Evolutionary conservation across 2,113 vertebrate species (phyloP).

Genomic region (Erythrolamprus reginae): DNA sequence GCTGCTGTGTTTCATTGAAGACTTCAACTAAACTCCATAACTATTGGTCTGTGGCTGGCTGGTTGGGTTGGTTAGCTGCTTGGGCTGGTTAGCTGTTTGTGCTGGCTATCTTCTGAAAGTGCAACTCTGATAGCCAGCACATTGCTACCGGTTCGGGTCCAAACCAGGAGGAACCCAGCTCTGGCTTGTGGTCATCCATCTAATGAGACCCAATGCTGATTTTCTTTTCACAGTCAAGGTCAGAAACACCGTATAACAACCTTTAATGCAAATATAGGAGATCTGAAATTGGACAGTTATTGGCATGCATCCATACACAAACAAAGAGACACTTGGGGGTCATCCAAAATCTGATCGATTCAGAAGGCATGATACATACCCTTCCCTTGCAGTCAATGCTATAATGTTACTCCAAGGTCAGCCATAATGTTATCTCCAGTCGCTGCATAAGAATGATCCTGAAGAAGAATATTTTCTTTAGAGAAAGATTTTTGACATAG

Average conservation of each 20-base stretch:
- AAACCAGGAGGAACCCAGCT: too few species aligned
- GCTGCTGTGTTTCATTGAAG: too few species aligned
- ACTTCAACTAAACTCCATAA: too few species aligned
- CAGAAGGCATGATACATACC: neutral
- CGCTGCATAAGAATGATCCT: neutral
- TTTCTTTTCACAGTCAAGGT: neutral
- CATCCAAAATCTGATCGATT: neutral
- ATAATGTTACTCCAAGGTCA: neutral
- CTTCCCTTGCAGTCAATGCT: neutral
- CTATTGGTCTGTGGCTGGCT: too few species aligned
- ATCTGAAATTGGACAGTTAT: neutral
- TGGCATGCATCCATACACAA: neutral
- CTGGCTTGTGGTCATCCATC: too few species aligned
- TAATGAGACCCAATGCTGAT: neutral
- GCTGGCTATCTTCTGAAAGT: too few species aligned
- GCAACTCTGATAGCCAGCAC: too few species aligned
- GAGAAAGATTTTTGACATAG: neutral
- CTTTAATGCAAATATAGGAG: neutral
- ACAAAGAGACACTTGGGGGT: neutral
- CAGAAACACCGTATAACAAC: neutral
- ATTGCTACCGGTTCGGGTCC: too few species aligned
- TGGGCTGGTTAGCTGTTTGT: too few species aligned
- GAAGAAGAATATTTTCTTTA: too few species aligned
- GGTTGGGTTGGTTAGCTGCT: too few species aligned
- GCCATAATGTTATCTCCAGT: neutral